phyloP scores from a whole-genome alignment of 1,140 invertebrate genomes.

The Formica selysi region DNA sequence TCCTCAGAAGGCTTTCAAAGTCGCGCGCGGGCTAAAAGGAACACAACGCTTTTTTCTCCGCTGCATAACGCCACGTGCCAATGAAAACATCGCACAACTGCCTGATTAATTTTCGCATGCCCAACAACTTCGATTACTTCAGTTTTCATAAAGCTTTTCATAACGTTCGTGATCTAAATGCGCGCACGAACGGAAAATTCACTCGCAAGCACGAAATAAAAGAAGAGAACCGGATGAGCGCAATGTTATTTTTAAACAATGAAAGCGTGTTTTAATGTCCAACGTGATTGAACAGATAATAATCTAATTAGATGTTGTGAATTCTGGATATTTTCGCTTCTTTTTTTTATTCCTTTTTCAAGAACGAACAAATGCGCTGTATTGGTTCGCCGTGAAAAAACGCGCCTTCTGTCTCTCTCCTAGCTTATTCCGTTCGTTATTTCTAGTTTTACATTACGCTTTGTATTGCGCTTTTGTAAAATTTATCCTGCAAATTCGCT shows the following conservation, averaged over 20 bases:
- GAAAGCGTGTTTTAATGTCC: neutral
- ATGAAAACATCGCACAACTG: constrained; percentile 53
- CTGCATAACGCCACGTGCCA: constrained; percentile 2
- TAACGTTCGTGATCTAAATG: constrained; percentile 24
- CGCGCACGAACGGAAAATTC: constrained; percentile 47
- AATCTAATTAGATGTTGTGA: constrained; percentile 1
- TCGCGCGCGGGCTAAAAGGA: constrained; percentile 37
- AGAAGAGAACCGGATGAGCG: neutral
- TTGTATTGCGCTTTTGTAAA: neutral
- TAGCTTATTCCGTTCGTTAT: neutral
- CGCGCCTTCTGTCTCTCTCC: neutral
- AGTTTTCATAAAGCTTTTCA: constrained; percentile 65
- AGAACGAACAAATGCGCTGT: neutral
- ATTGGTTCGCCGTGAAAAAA: neutral
- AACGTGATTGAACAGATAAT: neutral
- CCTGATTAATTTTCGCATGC: constrained; percentile 29
- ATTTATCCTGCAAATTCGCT: neutral
- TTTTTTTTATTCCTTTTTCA: neutral
- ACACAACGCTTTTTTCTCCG: constrained; percentile 29
- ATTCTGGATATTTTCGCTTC: neutral
- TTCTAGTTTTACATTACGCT: neutral
- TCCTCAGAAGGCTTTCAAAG: constrained; percentile 65
- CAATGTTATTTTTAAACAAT: constrained; percentile 19
- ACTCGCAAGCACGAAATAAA: neutral
- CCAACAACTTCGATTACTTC: constrained; percentile 36